Percentiles rank a stretch among this genome's conserved stretches.
These are phyloP conservation scores for Ips nitidus DNA, from an alignment of 1,140 invertebrate species.

Conservation along the genomic window DNA sequence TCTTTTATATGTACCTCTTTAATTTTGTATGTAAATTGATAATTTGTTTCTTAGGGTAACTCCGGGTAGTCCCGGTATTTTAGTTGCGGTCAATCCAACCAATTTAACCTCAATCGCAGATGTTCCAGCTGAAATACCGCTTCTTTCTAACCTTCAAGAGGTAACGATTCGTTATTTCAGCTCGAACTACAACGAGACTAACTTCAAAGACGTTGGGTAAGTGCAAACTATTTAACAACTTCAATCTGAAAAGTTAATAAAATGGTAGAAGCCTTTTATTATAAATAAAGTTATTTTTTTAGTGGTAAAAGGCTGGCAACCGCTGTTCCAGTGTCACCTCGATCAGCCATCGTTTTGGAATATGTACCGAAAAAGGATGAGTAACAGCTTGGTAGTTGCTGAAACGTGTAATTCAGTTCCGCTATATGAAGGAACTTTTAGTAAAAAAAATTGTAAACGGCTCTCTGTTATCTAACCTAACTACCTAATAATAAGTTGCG, in stretches of 20 bases:
- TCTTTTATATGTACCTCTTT: too few species aligned
- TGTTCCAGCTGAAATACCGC: conserved; percentile 50
- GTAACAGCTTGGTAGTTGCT: conserved; percentile 1
- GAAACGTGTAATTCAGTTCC: background rate
- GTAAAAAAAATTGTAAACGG: background rate
- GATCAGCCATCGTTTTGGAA: conserved; percentile 55
- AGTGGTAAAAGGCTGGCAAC: conserved; percentile 46
- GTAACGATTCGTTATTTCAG: conserved; percentile 60
- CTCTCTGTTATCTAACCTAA: background rate
- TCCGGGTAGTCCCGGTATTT: conserved; percentile 68
- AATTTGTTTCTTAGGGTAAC: conserved; percentile 58
- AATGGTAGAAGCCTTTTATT: background rate
- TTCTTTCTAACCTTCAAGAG: conserved; percentile 55
- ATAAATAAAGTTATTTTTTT: conserved; percentile 30
- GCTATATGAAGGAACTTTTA: background rate
- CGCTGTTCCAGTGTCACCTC: conserved; percentile 50
- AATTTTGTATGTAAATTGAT: too few species aligned
- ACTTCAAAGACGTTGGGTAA: conserved; percentile 52
- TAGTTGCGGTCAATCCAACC: conserved; percentile 65
- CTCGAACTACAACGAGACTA: conserved; percentile 55
- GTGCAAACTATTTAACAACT: conserved; percentile 24
- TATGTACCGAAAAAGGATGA: conserved; percentile 53
- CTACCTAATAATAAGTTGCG: too few species aligned
- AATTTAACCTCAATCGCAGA: conserved; percentile 54
- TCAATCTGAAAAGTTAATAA: background rate